phyloP scores from a whole-genome alignment of 2,888 invertebrate genomes.

The Acanthosepion lycidas region DNA sequence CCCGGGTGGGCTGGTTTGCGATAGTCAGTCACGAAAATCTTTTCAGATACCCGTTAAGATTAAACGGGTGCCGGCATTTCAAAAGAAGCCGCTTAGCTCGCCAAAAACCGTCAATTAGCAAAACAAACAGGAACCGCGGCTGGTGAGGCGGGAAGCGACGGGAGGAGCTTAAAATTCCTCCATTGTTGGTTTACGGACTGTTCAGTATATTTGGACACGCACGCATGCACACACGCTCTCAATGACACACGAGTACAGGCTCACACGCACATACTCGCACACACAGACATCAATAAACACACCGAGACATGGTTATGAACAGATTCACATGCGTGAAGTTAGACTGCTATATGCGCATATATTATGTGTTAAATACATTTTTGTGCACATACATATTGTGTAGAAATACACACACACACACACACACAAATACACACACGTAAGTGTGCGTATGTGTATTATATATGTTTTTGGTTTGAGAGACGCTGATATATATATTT shows the following conservation, averaged over 20 bases:
- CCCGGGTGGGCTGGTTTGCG: neutral
- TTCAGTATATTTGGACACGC: neutral
- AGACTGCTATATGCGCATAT: no score
- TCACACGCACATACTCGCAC: neutral
- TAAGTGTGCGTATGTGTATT: no score
- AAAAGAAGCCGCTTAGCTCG: neutral
- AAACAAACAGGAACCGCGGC: neutral
- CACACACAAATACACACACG: no score
- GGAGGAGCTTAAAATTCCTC: neutral
- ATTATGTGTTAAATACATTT: no score
- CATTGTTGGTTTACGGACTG: neutral
- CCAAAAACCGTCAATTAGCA: slow-evolving; percentile 4
- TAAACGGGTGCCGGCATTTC: slow-evolving; percentile 33
- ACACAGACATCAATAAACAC: no score
- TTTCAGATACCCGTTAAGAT: slow-evolving; percentile 12
- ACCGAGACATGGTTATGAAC: neutral
- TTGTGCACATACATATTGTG: no score
- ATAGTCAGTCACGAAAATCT: slow-evolving; percentile 33
- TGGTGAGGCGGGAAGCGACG: neutral
- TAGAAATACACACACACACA: no score
- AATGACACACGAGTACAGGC: neutral
- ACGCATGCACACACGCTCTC: neutral
- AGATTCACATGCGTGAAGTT: no score
- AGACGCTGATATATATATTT: no score
- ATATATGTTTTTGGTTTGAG: no score